Percentiles rank a stretch among this genome's conserved stretches.
phyloP scores from a whole-genome alignment of 2,113 vertebrate species.

The Sinocyclocheilus grahami region DNA sequence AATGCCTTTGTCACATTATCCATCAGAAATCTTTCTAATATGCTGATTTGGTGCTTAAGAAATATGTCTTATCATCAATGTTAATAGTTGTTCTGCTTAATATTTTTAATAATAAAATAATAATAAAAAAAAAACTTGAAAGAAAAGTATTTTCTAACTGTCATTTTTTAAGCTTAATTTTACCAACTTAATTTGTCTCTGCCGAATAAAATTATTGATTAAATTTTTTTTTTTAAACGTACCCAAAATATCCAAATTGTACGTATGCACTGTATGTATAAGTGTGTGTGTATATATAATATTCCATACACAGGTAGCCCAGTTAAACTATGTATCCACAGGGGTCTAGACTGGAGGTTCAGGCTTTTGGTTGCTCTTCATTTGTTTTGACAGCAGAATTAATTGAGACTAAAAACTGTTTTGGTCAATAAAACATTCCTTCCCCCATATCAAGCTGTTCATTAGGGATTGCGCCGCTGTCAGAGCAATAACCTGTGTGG shows the following conservation, averaged over 20 bases:
- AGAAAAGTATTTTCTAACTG: background rate
- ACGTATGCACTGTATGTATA: conserved; percentile 15
- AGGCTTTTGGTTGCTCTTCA: conserved; percentile 78
- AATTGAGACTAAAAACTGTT: conserved; percentile 91
- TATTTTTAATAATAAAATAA: too few species aligned
- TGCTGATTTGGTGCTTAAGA: background rate
- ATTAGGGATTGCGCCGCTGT: conserved; percentile 88
- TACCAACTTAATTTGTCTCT: background rate
- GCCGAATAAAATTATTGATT: background rate
- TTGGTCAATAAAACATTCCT: conserved; percentile 78
- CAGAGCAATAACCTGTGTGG: conserved; percentile 86
- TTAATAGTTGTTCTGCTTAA: background rate
- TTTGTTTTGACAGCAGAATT: conserved; percentile 96
- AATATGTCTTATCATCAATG: background rate
- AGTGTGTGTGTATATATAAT: background rate
- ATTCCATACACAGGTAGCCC: conserved; percentile 8
- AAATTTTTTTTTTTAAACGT: too few species aligned
- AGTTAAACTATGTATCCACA: conserved; percentile 63
- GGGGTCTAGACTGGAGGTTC: conserved; percentile 78
- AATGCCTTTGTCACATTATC: background rate
- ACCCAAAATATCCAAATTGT: conserved; percentile 39
- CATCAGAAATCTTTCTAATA: background rate
- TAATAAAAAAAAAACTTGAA: too few species aligned
- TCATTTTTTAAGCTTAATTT: background rate
- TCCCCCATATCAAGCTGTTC: conserved; percentile 85